Evolutionary conservation across 2,113 vertebrate species (phyloP).

Genomic region (Sinosuthora webbiana): DNA sequence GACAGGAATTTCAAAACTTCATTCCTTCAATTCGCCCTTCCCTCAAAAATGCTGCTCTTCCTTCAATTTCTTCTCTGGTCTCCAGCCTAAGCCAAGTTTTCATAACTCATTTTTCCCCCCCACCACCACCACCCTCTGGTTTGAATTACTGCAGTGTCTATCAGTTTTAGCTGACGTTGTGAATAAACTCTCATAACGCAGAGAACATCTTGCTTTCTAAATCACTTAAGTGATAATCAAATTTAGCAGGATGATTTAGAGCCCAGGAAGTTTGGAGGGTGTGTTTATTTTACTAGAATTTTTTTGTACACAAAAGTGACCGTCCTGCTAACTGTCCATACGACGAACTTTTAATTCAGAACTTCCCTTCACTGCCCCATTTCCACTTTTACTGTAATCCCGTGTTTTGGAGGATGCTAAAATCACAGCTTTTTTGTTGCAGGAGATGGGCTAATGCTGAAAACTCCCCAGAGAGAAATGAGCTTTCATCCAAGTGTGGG

Average conservation of each 20-base stretch:
- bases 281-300: conserved; percentile 18
- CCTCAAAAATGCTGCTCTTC: conserved; percentile 69
- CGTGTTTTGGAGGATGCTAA: not conserved
- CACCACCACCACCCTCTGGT: not conserved
- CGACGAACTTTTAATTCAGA: not conserved
- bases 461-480: not conserved
- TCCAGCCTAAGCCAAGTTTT: conserved; percentile 54
- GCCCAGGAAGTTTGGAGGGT: conserved; percentile 8
- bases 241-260: conserved; percentile 23
- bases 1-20: conserved; percentile 67
- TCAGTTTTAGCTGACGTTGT: conserved; percentile 50
- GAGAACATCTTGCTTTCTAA: conserved; percentile 52
- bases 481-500: not conserved
- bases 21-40: conserved; percentile 54
- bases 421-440: conserved; percentile 20
- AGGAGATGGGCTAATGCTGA: not conserved
- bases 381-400: not conserved
- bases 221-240: conserved; percentile 24
- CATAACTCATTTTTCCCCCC: not conserved
- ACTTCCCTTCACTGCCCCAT: not conserved
- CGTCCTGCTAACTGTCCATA: not conserved
- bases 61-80: conserved; percentile 54
- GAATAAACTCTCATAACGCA: not conserved
- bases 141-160: conserved; percentile 61
- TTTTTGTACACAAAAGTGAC: not conserved